Evolutionary conservation across 1,140 invertebrate species (phyloP), one percentile per base, ranked within the genome.

Genomic region (Dendrolimus kikuchii): DNA sequence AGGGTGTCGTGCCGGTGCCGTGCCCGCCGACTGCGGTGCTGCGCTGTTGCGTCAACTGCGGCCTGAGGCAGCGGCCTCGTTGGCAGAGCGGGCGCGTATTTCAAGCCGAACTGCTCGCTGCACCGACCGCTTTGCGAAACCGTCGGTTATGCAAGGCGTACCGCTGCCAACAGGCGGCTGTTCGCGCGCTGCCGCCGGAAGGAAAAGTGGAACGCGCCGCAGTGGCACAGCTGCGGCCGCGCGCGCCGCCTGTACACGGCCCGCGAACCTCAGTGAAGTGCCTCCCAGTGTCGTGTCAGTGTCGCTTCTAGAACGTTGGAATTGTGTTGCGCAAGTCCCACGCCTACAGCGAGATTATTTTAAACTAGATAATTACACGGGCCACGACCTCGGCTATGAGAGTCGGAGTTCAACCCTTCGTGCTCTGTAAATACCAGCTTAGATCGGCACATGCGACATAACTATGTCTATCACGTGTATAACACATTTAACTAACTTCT

Each of bases 171-270:
- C 77, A 81, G 77, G 79, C 79, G 68, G 62, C 63, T 64, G 71
- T 66, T 73, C 73, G 74, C 67, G 68, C 74, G 60, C 23, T 23
- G 23, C 70, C 74, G 75, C 80, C 82, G 82, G 82, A 86, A 83
- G 82, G 82, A 86, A 86, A 86, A 86, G 82, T 86, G 80, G 82
- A 86, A 83, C 82, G 78, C 70, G 77, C 55, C 78, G 80, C 82
- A 86, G 82, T 83, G 80, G 71, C 23, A 23, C 23, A 23, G 23
- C 23, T 73, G 60, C 64, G 69, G 71, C 75, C 78, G 80, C 78
- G 71, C 78, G 81, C 81, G 77, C 66, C 78, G 74, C 63, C 70
- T 73, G 68, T 76, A 57, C 80, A 86, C 82, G 80, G 68, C 59
- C 59, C 70, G 68, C 64, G 64, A 53, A 54, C 70, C 66, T 62